These are phyloP conservation scores for Bombylius major DNA, from an alignment of 2,888 invertebrate species.

Conservation along the genomic window DNA sequence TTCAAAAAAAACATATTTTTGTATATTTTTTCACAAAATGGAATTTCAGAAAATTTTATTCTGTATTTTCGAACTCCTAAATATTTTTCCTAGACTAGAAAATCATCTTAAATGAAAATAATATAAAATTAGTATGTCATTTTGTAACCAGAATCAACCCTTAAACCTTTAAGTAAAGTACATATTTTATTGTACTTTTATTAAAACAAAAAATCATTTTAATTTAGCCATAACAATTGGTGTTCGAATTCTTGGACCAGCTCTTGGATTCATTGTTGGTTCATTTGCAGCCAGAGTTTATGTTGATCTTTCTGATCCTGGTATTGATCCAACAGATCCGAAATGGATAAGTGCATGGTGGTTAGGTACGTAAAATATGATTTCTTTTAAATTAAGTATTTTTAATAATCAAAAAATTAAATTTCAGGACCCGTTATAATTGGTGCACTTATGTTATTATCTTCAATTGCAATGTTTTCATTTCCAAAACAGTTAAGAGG, in stretches of 20 bases:
- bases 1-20: no score
- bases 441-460: slow-evolving; percentile 66
- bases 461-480: slow-evolving; percentile 79
- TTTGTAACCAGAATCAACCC: no score
- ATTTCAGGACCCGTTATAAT: slow-evolving; percentile 62
- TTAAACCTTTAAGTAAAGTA: background rate
- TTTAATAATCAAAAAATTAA: background rate
- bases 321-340: slow-evolving; percentile 66
- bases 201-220: background rate
- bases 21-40: no score
- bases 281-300: slow-evolving; percentile 80
- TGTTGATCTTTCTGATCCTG: slow-evolving; percentile 66
- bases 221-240: slow-evolving; percentile 78
- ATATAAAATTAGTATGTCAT: no score
- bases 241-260: slow-evolving; percentile 80
- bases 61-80: no score
- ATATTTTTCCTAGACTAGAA: no score
- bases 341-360: slow-evolving; percentile 97
- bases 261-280: slow-evolving; percentile 79
- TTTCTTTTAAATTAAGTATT: background rate
- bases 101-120: no score
- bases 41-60: no score
- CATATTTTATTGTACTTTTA: background rate
- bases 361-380: slow-evolving; percentile 54
- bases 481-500: slow-evolving; percentile 70